phyloP scores from a whole-genome alignment of 2,797 vertebrate genomes.

The Poeciliopsis paucimaculata region DNA sequence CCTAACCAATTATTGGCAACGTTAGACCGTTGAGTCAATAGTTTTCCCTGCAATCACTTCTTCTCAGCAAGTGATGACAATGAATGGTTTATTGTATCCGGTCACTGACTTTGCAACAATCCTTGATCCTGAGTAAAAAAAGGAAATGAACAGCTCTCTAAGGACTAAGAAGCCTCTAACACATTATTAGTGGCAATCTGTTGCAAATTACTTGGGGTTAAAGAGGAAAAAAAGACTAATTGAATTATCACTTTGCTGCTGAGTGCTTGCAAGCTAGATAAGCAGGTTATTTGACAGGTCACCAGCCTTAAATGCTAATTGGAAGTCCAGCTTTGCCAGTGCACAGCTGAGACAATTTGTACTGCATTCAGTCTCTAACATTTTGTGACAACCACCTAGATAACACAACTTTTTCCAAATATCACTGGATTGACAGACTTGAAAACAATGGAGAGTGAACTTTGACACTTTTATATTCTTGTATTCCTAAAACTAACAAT shows the following conservation, averaged over 20 bases:
- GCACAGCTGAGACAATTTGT: not conserved
- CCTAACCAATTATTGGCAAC: not conserved
- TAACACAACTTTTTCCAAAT: not conserved
- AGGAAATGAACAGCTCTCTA: not conserved
- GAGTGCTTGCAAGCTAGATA: not conserved
- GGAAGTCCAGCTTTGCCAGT: not conserved
- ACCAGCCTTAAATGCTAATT: not conserved
- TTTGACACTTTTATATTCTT: not conserved
- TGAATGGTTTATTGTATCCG: not conserved
- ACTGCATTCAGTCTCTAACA: not conserved
- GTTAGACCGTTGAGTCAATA: not conserved
- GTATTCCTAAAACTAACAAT: not conserved
- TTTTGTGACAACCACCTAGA: not conserved
- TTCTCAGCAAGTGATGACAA: not conserved
- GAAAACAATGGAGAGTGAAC: not conserved
- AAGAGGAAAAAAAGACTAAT: not conserved
- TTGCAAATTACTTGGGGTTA: not conserved
- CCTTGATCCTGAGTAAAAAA: not conserved
- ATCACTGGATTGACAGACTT: not conserved
- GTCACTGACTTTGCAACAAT: not conserved
- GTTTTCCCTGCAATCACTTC: not conserved
- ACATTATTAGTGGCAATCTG: not conserved
- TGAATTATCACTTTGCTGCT: not conserved
- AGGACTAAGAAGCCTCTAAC: not conserved
- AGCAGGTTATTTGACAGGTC: not conserved